These are phyloP conservation scores for Myrmecophaga tridactyla DNA, from an alignment of 2,113 vertebrate species.

Conservation along the genomic window DNA sequence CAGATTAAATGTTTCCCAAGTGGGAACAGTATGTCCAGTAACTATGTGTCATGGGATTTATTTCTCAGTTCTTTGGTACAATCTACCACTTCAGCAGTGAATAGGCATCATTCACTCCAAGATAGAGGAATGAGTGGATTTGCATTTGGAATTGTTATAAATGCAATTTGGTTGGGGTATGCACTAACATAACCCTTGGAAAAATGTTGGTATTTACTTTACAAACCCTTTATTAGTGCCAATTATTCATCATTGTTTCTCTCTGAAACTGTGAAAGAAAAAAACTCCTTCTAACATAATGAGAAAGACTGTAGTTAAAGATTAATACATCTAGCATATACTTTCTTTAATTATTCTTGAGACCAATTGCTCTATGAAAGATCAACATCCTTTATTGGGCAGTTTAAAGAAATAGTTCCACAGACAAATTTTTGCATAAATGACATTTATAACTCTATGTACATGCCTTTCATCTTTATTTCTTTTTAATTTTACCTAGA, in stretches of 20 bases:
- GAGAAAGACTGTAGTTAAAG: background rate
- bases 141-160: background rate
- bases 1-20: background rate
- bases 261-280: background rate
- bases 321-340: background rate
- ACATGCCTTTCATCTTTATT: background rate
- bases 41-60: background rate
- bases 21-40: background rate
- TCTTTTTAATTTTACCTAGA: background rate
- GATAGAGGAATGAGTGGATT: background rate
- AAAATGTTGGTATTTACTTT: slow-evolving; percentile 37
- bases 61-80: slow-evolving; percentile 20
- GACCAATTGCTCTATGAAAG: background rate
- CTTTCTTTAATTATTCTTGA: background rate
- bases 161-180: background rate
- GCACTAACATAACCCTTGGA: background rate
- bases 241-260: slow-evolving; percentile 43
- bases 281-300: background rate
- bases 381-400: background rate
- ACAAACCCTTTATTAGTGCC: background rate
- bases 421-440: background rate
- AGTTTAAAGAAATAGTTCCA: background rate
- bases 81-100: background rate
- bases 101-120: background rate
- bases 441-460: background rate